A percentile compares a stretch with the other conserved stretches of the same genome.
Conservation (phyloP, 1,140 invertebrate genomes). For the Augochlora pura region DNA sequence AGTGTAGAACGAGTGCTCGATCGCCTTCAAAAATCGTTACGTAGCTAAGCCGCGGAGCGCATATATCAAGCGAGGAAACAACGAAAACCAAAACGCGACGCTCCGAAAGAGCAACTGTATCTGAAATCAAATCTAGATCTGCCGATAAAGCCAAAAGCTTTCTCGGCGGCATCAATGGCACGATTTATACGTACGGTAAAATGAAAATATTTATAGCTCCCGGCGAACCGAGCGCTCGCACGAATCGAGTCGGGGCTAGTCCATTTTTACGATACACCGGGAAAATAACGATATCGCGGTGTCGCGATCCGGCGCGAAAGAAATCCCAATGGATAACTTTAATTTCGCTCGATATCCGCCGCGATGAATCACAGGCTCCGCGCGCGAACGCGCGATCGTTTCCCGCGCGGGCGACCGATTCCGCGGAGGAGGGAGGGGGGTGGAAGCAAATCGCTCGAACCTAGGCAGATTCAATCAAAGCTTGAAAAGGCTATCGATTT, state of each 20-base stretch:
- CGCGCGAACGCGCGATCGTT: not conserved
- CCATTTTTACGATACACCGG: not conserved
- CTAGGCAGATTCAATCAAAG: conserved; percentile 36
- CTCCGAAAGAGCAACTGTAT: too few species aligned
- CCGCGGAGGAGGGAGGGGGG: not conserved
- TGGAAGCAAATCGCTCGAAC: conserved; percentile 29
- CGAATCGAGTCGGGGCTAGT: not conserved
- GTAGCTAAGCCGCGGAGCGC: too few species aligned
- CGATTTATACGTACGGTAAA: too few species aligned
- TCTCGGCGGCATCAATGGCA: too few species aligned
- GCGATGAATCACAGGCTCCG: conserved; percentile 12
- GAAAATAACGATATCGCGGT: not conserved
- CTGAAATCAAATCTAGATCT: too few species aligned
- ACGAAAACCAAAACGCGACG: too few species aligned
- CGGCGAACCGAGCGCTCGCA: not conserved
- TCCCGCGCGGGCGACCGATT: conserved; percentile 4
- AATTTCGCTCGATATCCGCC: conserved; percentile 6
- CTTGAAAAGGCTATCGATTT: conserved; percentile 40
- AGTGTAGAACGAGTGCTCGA: too few species aligned
- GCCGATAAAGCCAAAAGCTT: too few species aligned
- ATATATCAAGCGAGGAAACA: too few species aligned
- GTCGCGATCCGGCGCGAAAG: not conserved
- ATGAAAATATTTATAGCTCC: too few species aligned
- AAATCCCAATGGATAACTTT: not conserved
- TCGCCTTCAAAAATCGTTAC: too few species aligned